Evolutionary conservation across 2,888 invertebrate genomes (phyloP).

Genomic region (Chymomyza amoena): DNA sequence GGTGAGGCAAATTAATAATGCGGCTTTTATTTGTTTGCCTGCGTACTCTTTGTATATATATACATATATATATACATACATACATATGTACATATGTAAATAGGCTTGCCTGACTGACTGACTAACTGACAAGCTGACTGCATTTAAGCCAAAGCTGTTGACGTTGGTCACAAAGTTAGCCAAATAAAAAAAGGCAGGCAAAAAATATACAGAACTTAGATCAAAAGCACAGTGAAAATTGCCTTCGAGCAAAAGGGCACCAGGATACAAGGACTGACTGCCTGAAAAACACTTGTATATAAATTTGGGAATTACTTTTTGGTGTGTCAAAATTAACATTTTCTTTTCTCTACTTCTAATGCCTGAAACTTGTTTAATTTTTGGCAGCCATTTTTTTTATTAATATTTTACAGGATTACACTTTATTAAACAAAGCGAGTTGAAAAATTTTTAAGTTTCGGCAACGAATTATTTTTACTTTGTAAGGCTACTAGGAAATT

Average conservation of each 20-base stretch:
- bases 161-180: conserved; percentile 9
- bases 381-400: neutral
- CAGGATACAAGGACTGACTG: too few species aligned
- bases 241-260: conserved; percentile 5
- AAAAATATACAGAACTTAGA: neutral
- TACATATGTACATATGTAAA: conserved; percentile 47
- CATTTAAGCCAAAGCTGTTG: conserved; percentile 44
- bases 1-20: conserved; percentile 70
- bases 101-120: conserved; percentile 28
- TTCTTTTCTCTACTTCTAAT: neutral
- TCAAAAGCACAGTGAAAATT: conserved; percentile 9
- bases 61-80: conserved; percentile 15
- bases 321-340: neutral
- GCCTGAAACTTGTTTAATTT: neutral
- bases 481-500: too few species aligned
- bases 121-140: conserved; percentile 28
- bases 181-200: neutral
- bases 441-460: too few species aligned
- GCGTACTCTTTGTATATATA: neutral
- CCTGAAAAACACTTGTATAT: neutral
- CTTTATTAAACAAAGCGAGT: too few species aligned
- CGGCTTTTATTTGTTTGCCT: conserved; percentile 53
- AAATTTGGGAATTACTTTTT: neutral
- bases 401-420: neutral
- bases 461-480: too few species aligned